Base-by-base conservation (phyloP, 2,113 vertebrate genomes). In the Cyanoramphus novaezelandiae region DNA sequence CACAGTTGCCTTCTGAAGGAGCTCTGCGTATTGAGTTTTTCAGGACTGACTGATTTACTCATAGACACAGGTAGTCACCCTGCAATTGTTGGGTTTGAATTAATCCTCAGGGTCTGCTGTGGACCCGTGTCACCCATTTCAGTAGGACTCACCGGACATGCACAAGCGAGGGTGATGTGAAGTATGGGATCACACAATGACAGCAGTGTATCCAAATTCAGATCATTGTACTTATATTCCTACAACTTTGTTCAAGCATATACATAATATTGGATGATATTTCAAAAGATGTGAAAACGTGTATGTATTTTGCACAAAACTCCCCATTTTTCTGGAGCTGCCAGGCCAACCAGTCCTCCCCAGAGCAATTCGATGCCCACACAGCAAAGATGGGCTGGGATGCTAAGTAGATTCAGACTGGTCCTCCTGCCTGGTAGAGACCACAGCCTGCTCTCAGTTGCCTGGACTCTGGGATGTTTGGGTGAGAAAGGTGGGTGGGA, bases 401-500 rank as follows among this genome's bases (percentile, higher is more conserved):
- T 3, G 6, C 15, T 17, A 6, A 10, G 15, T 4, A 8, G n/a
- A 10, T 28, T 60, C 10, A 37, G 44, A 25, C 17, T 46, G 33
- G 16, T 25, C 25, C n/a, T 64, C 43, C 43, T 68, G 29, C 28
- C 17, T 47, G 31, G 29, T 67, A 27, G 50, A 63, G 44, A 46
- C 35, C 23, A 19, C 17, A 43, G n/a, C n/a, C 44, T 55, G 11
- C 27, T 75, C 15, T 41, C 27, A 14, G 43, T 1, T 88, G n/a
- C 16, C 18, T 63, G 16, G 28, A 2, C 28, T 68, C n/a, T 64
- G 37, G 18, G 14, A 46, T 4, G 2, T 13, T 14, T 1, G 6
- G n/a, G 15, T 1, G 2, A 39, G 60, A 70, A 70, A 43, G 16
- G 10, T 2, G 3, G 3, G 11, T 23, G 20, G 55, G 33, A 8